Evolutionary conservation across 30 jellyfish, hydroid and myxozoan genomes (phyloP).

Genomic region (Catostylus mosaicus): DNA sequence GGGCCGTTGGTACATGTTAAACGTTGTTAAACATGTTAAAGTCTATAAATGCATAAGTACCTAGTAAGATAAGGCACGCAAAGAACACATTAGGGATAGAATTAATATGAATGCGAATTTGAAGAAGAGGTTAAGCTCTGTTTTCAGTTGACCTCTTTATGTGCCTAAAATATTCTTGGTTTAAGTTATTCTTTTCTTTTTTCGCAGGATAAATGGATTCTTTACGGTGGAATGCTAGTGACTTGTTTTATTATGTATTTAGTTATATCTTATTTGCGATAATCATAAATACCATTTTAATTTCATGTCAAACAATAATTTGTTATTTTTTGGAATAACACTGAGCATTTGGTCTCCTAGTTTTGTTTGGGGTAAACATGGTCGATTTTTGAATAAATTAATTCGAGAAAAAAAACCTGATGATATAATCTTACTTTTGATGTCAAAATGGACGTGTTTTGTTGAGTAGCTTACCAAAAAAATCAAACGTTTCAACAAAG

Average conservation of each 20-base stretch:
- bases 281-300: neutral
- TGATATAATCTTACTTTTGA: too few species aligned
- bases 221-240: slow-evolving; percentile 83
- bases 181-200: neutral
- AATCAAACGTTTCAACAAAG: too few species aligned
- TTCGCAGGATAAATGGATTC: slow-evolving; percentile 93
- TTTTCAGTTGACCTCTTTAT: neutral
- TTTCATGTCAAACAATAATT: too few species aligned
- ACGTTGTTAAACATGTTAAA: neutral
- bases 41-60: too few species aligned
- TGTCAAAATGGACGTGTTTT: too few species aligned
- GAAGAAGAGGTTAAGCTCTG: neutral
- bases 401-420: too few species aligned
- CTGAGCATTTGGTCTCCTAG: too few species aligned
- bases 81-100: too few species aligned
- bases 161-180: neutral
- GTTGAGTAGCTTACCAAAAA: too few species aligned
- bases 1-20: neutral
- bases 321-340: too few species aligned
- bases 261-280: slow-evolving; percentile 55
- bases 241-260: slow-evolving; percentile 78
- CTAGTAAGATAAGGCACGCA: neutral
- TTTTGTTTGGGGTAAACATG: too few species aligned
- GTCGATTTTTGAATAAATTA: too few species aligned
- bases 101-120: neutral